phyloP scores from a whole-genome alignment of 2,888 invertebrate genomes.

The Chalcis sispes region DNA sequence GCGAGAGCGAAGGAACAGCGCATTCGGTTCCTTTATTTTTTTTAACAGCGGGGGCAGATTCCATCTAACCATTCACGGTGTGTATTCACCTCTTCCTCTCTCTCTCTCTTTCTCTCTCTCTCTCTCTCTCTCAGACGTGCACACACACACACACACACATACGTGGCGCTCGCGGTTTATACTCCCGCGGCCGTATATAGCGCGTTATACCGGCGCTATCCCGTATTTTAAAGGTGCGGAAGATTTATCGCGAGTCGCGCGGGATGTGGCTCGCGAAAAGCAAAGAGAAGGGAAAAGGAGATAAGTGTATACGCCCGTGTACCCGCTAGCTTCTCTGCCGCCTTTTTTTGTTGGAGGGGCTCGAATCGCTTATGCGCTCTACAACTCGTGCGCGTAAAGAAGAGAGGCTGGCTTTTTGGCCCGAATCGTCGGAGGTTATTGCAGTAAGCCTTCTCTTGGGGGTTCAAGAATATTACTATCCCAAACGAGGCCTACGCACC shows the following conservation, averaged over 20 bases:
- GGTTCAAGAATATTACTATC: constrained; percentile 75
- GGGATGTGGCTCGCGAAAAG: constrained; percentile 36
- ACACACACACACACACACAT: too few species aligned
- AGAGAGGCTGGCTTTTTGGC: constrained; percentile 66
- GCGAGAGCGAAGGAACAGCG: constrained; percentile 22
- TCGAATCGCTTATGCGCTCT: background rate
- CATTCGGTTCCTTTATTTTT: constrained; percentile 7
- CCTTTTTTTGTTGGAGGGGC: constrained; percentile 40
- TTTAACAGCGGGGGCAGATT: constrained; percentile 28
- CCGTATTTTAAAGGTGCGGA: constrained; percentile 66
- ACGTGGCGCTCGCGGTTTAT: too few species aligned
- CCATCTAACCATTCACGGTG: constrained; percentile 22
- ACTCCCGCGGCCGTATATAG: too few species aligned
- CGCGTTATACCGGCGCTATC: too few species aligned
- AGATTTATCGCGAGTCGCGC: constrained; percentile 68
- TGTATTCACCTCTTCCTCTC: constrained; percentile 38
- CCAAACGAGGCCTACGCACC: constrained; percentile 66
- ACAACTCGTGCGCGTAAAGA: constrained; percentile 55
- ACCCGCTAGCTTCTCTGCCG: background rate
- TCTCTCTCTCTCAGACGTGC: background rate
- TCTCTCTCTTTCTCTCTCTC: constrained; percentile 50
- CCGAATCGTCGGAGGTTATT: constrained; percentile 73
- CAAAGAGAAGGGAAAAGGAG: constrained; percentile 38
- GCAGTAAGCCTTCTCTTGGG: constrained; percentile 76
- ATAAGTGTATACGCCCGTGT: constrained; percentile 10